A percentile compares a stretch with the other conserved stretches of the same genome.
phyloP scores from a whole-genome alignment of 2,888 invertebrate species.

The Megastigmus dorsalis region DNA sequence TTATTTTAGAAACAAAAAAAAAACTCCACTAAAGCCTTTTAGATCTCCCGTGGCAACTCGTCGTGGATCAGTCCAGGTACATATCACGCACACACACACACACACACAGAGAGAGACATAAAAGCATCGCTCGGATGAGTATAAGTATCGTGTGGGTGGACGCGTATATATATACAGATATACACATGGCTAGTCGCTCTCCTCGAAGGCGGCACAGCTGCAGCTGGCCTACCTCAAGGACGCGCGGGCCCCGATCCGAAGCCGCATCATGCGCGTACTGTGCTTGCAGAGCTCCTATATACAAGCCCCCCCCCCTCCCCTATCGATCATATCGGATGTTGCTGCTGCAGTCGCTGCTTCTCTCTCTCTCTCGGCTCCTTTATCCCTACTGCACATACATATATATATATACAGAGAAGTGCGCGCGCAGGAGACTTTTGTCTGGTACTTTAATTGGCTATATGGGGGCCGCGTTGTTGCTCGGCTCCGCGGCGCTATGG shows the following conservation, averaged over 20 bases:
- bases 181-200: constrained; percentile 26
- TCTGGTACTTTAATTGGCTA: constrained; percentile 26
- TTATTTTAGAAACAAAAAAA: no score
- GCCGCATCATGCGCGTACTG: no score
- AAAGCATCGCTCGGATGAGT: no score
- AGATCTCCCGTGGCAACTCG: no score
- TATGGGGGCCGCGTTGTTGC: not conserved
- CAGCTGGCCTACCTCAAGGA: constrained; percentile 7
- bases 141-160: no score
- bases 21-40: no score
- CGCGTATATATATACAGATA: not conserved
- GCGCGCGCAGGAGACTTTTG: not conserved
- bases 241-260: not conserved
- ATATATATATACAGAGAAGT: no score
- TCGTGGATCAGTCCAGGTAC: no score
- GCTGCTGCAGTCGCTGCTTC: not conserved
- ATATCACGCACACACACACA: no score
- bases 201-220: constrained; percentile 9
- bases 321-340: constrained; percentile 11
- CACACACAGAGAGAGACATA: no score
- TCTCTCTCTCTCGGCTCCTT: not conserved
- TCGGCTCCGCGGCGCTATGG: not conserved
- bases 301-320: not conserved
- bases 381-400: no score
- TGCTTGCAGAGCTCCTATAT: no score